Conservation (phyloP, 2,113 vertebrate genomes). For the Tiliqua scincoides region DNA sequence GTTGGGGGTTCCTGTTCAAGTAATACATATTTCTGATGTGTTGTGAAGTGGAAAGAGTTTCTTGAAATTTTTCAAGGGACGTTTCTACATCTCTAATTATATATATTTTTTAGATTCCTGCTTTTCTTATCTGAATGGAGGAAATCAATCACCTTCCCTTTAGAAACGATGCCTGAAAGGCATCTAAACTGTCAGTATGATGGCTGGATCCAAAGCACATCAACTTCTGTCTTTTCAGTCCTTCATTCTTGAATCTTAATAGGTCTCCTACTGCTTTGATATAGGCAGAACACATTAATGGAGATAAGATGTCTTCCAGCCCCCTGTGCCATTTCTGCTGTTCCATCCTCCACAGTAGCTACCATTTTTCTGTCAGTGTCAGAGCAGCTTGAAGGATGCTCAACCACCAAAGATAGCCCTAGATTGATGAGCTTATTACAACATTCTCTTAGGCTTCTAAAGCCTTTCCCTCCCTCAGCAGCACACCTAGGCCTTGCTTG, state of each 20-base stretch:
- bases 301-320: constrained; percentile 67
- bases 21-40: neutral
- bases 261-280: constrained; percentile 79
- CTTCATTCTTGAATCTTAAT: constrained; percentile 79
- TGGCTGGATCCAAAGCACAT: constrained; percentile 73
- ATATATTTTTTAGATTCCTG: constrained; percentile 47
- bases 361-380: constrained; percentile 42
- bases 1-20: neutral
- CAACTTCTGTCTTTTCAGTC: constrained; percentile 72
- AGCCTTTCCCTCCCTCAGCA: constrained; percentile 41
- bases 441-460: constrained; percentile 64
- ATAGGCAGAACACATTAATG: constrained; percentile 81
- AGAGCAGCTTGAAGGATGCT: constrained; percentile 65
- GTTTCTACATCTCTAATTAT: constrained; percentile 8
- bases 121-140: constrained; percentile 38
- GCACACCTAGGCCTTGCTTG: constrained; percentile 12
- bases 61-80: neutral
- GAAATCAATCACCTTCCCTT: constrained; percentile 39
- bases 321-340: constrained; percentile 61
- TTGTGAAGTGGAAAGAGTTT: neutral
- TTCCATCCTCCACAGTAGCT: constrained; percentile 66
- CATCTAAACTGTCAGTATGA: constrained; percentile 60
- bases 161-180: constrained; percentile 57
- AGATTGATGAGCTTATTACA: constrained; percentile 82
- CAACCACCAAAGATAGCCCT: constrained; percentile 69